Base-by-base conservation (phyloP, 2,888 invertebrate species). In the Endotricha flammealis region DNA sequence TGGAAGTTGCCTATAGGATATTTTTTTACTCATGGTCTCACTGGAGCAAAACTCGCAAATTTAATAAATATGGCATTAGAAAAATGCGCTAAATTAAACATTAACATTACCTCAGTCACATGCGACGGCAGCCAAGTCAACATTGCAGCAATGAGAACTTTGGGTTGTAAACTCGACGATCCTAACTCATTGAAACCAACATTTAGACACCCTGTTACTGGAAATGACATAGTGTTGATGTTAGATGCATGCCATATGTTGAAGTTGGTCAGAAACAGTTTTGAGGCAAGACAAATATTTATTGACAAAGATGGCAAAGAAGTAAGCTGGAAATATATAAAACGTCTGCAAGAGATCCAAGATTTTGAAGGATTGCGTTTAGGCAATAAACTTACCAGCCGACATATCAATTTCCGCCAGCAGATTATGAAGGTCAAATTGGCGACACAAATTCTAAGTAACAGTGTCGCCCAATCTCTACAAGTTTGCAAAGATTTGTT, bases 391-490 rank as follows among this genome's bases (percentile, higher is more conserved):
- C 2, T 43, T 12, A 28, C 31, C 2, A 12, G 9, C 4, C 16
- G 28, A 9, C 37, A 43, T 17, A 12, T 43, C 9, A 17, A 35
- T 9, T 41, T 34, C 10, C 4, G 17, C 1, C 34, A 39, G 5
- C 28, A 36, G n/a, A 20, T 20, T 20, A 20, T 20, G 20, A 20
- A 20, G 7, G 20, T 20, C 6, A 20, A 20, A 6, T 20, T 20
- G 7, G 20, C 20, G n/a, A 4, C 20, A 3, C 20, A 20, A 6
- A 6, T 20, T 2, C 7, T 52, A n/a, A 52, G 52, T 24, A 41
- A 14, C 10, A 43, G 46, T 32, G 48, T 46, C n/a, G 46, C 48
- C 7, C 41, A 40, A 14, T 35, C 51, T 5, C 27, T 49, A 5
- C 14, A 30, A 5, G 23, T 44, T 2, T 44, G 41, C n/a, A 4